Evolutionary conservation across 1,140 invertebrate species (phyloP), one percentile per base, ranked within the genome.

Genomic region (Zaprionus capensis): DNA sequence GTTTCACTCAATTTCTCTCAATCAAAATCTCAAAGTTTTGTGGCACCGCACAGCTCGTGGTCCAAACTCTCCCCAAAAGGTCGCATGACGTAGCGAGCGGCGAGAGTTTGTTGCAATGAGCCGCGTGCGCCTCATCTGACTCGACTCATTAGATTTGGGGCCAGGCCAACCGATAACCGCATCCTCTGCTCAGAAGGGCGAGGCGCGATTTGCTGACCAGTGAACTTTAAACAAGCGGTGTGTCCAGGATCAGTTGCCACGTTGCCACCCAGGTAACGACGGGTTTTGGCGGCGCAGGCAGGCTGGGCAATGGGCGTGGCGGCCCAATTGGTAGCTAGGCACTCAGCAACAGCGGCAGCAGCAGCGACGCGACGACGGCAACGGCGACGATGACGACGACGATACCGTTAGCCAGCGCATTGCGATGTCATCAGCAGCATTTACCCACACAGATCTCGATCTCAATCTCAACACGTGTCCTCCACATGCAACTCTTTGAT

Each of bases 1-100:
- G 84, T 88, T 90, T 90, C 71, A 90, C 66, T 90, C 85, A 90
- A 81, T 88, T 88, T 90, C 78, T 88, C 85, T 88, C 84, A 88
- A 90, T 88, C 76, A 88, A 90, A 87, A 90, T 90, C 81, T 90
- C 79, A 85, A 88, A 91, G 80, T 69, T 73, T 71, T 71, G 69
- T 68, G 81, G 73, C 86, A 72, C 57, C 76, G 86, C 85, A 80
- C 86, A 90, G 85, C 85, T 90, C 85, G 78, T 81, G 85, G 71
- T 90, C 76, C 85, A 90, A 90, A 90, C 85, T 90, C 85, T 90
- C 85, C 58, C 76, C 75, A 72, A 66, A 58, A 34, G 81, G 68
- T 78, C 84, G 83, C 84, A 85, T 80, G 85, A 61, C 76, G 71
- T 80, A 88, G 84, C 84, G 81, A 80, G 68, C 68, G 71, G 71